Evolutionary conservation across 1,140 invertebrate genomes (phyloP).

Genomic region (Drosophila aff.): DNA sequence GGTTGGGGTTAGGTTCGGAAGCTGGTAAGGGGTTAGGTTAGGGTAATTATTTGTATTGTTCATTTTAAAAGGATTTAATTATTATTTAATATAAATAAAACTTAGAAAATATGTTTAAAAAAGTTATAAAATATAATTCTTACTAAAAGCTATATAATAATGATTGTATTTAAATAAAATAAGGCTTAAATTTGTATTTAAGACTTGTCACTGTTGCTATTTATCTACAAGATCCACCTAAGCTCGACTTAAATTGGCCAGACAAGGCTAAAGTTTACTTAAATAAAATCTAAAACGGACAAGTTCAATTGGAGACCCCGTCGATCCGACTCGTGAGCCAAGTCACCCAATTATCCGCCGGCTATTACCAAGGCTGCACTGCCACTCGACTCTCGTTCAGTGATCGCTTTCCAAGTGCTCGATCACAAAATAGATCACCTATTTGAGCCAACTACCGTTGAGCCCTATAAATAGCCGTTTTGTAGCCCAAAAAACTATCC

Average conservation of each 20-base stretch:
- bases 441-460: constrained; percentile 39
- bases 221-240: background rate
- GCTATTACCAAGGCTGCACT: constrained; percentile 13
- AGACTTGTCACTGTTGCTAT: background rate
- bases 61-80: background rate
- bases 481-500: constrained; percentile 24
- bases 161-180: background rate
- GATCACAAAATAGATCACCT: constrained; percentile 32
- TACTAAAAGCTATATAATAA: background rate
- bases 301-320: constrained; percentile 26
- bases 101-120: background rate
- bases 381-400: background rate
- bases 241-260: background rate
- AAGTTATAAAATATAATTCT: background rate
- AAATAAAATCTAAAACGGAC: constrained; percentile 4
- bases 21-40: background rate
- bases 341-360: constrained; percentile 21
- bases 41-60: background rate
- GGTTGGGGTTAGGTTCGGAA: background rate
- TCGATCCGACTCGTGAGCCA: constrained; percentile 2
- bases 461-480: constrained; percentile 55
- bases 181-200: background rate
- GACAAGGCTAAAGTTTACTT: background rate
- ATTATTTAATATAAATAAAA: background rate
- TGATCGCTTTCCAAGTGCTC: constrained; percentile 15